Conservation (phyloP, 1,140 invertebrate species). For the Contarinia nasturtii region DNA sequence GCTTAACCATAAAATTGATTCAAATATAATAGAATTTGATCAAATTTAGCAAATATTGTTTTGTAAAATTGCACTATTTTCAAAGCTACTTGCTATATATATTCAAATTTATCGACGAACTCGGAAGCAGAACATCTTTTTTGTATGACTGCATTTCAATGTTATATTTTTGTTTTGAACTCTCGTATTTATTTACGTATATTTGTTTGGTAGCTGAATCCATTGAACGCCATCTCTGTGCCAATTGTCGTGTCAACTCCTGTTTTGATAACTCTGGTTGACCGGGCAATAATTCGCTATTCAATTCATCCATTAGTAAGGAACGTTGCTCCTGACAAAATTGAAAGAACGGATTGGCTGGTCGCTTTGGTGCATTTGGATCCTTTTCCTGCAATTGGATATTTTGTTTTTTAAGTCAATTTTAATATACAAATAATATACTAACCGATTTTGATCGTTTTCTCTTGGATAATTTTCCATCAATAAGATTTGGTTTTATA, state of each 20-base stretch:
- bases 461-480: background rate
- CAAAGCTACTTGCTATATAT: background rate
- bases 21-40: no score
- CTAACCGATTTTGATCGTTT: background rate
- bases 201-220: slow-evolving; percentile 49
- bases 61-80: no score
- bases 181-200: slow-evolving; percentile 60
- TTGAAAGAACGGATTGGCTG: slow-evolving; percentile 62
- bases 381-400: slow-evolving; percentile 30
- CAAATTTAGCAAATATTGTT: no score
- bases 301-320: slow-evolving; percentile 43
- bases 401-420: no score
- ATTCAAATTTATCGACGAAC: background rate
- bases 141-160: slow-evolving; percentile 45
- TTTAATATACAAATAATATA: background rate
- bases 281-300: slow-evolving; percentile 28
- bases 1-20: no score
- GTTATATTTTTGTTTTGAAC: slow-evolving; percentile 57
- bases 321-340: slow-evolving; percentile 59
- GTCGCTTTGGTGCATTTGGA: slow-evolving; percentile 58
- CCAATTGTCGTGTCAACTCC: slow-evolving; percentile 51
- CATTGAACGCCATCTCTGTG: slow-evolving; percentile 50
- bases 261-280: slow-evolving; percentile 49
- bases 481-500: no score
- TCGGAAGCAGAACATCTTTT: background rate